Conservation (phyloP, 2,113 vertebrate species). For the Chaetorhynchus papuensis region DNA sequence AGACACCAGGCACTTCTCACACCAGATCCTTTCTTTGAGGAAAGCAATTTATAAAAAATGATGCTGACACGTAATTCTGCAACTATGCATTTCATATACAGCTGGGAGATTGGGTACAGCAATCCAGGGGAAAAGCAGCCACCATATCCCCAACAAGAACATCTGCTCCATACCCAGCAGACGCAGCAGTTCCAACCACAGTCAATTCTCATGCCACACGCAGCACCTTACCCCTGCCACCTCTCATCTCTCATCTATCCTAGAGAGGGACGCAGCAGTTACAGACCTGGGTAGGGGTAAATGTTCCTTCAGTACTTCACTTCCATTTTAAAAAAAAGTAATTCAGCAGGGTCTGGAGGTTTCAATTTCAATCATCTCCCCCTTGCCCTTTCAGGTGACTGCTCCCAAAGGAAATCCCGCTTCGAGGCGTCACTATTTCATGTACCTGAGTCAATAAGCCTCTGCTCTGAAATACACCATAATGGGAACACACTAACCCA, state of each 20-base stretch:
- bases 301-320: neutral
- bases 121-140: neutral
- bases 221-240: neutral
- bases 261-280: neutral
- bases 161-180: neutral
- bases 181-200: neutral
- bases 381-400: conserved; percentile 47
- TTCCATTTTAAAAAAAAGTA: neutral
- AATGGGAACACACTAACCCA: neutral
- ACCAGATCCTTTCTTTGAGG: neutral
- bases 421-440: conserved; percentile 34
- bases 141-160: neutral
- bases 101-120: neutral
- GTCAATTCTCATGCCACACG: neutral
- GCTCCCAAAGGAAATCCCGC: conserved; percentile 58
- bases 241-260: neutral
- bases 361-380: conserved; percentile 65
- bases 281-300: neutral
- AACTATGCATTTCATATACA: neutral
- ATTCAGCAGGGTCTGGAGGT: conserved; percentile 60
- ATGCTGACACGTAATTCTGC: neutral
- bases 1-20: neutral
- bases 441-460: conserved; percentile 58
- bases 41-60: neutral
- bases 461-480: conserved; percentile 44